A percentile compares a stretch with the other conserved stretches of the same genome.
phyloP scores from a whole-genome alignment of 2,797 vertebrate species.

The Apogon hyalosoma region DNA sequence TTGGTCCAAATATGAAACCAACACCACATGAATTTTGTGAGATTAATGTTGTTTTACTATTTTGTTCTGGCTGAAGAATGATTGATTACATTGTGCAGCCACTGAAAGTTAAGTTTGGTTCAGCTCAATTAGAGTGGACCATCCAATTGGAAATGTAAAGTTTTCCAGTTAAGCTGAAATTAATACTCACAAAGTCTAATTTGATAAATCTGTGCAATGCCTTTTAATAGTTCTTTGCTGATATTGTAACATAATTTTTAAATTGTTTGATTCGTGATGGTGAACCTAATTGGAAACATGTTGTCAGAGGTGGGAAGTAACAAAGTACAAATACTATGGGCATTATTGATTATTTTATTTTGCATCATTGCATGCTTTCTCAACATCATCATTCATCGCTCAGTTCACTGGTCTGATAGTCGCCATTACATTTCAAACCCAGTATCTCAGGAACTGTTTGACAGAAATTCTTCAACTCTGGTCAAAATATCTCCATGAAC shows the following conservation, averaged over 20 bases:
- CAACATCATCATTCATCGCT: no score
- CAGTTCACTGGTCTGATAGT: no score
- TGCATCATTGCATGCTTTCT: no score
- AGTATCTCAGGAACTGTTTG: no score
- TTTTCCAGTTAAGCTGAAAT: conserved; percentile 39
- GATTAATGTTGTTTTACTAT: conserved; percentile 54
- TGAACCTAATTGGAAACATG: conserved; percentile 28
- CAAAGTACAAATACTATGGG: no score
- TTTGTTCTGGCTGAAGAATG: conserved; percentile 39
- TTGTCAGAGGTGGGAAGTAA: no score
- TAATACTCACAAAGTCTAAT: conserved; percentile 19
- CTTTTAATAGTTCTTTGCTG: background rate
- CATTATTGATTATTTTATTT: no score
- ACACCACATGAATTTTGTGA: conserved; percentile 35
- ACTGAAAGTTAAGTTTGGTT: conserved; percentile 41
- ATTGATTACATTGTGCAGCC: conserved; percentile 48
- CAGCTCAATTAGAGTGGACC: conserved; percentile 16
- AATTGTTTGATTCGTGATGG: background rate
- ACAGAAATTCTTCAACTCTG: no score
- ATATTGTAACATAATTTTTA: background rate
- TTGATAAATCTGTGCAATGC: conserved; percentile 20
- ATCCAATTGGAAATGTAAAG: conserved; percentile 37
- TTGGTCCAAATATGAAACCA: conserved; percentile 61
- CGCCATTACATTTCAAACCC: no score
- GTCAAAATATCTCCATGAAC: no score